Evolutionary conservation across 2,888 invertebrate species (phyloP).

Genomic region (Torymus auratus): DNA sequence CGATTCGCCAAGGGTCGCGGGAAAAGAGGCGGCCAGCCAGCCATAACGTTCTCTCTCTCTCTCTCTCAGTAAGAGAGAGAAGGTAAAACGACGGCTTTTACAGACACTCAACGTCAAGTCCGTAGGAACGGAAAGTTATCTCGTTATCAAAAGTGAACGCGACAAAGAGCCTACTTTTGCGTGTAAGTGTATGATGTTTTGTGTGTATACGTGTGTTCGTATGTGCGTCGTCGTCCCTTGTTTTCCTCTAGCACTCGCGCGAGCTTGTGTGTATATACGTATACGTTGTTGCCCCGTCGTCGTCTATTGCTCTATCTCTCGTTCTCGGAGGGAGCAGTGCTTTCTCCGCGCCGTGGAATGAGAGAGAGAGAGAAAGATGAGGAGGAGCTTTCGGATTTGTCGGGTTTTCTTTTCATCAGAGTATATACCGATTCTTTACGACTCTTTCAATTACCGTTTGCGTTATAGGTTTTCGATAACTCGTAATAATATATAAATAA

Average conservation of each 20-base stretch:
- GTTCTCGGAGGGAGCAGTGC: constrained; percentile 2
- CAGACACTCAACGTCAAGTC: constrained; percentile 45
- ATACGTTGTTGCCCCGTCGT: no score
- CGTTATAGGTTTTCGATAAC: no score
- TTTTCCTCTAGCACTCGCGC: not conserved
- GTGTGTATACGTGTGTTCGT: not conserved
- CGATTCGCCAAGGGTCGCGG: not conserved
- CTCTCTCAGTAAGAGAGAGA: not conserved
- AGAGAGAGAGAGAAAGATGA: not conserved
- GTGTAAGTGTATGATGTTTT: constrained; percentile 6
- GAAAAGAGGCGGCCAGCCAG: constrained; percentile 7
- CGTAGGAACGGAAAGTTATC: constrained; percentile 45
- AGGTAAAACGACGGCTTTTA: constrained; percentile 40
- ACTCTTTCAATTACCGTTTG: no score
- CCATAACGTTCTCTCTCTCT: not conserved
- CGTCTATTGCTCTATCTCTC: not conserved
- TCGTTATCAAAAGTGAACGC: constrained; percentile 54
- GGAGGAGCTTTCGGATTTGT: constrained; percentile 18
- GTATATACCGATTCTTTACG: not conserved
- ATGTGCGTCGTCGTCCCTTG: not conserved
- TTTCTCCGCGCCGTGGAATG: not conserved
- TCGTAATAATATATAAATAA: no score
- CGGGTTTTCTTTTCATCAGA: not conserved
- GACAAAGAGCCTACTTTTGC: constrained; percentile 37
- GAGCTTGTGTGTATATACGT: not conserved